Evolutionary conservation across 2,888 invertebrate species (phyloP), one percentile per base, ranked within the genome.

Genomic region (Brachynemurus nebulosus): DNA sequence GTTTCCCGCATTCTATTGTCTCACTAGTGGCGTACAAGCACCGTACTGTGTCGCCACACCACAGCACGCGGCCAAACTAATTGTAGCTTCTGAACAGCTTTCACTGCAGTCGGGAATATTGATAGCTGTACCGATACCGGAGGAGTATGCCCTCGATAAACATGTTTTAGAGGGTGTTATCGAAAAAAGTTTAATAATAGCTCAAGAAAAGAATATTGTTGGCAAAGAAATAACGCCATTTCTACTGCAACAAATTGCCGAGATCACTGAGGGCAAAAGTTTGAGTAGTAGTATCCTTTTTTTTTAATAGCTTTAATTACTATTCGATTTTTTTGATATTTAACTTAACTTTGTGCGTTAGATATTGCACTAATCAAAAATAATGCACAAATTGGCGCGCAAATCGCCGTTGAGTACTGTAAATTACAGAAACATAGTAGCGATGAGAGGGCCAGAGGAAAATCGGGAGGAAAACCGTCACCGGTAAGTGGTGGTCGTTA

Each of bases 191-290:
- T 62, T 88, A 41, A 53, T 64, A 40, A 70, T 76, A 53, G 84
- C 83, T 1, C 63, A 69, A 48, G 54, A 57, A 25, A 65, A 68
- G 45, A 72, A 72, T 1, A 71, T 96, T 36, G 59, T 56, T 4
- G 96, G 97, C 2, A 93, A 91, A 65, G 76, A 86, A 53, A 78
- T 96, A 7, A 98, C 98, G 1, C 98, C 98, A 2, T 97, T 83
- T 64, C 70, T 98, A 21, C 67, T 98, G 25, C 65, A 77, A 30
- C 72, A 79, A 53, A 80, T 98, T 18, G 75, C 82, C 18, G 68
- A 77, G 51, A 70, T 85, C n/a, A 95, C 95, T 0, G 61, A 68
- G 11, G 96, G 95, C 27, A 74, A 72, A 53, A 92, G 93, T 12
- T 70, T 97, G 27, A 59, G 68, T 58, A 77, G 93, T 25, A 98